A percentile compares a stretch with the other conserved stretches of the same genome.
phyloP scores from a whole-genome alignment of 2,888 invertebrate genomes.

The Petrolisthes manimaculis region DNA sequence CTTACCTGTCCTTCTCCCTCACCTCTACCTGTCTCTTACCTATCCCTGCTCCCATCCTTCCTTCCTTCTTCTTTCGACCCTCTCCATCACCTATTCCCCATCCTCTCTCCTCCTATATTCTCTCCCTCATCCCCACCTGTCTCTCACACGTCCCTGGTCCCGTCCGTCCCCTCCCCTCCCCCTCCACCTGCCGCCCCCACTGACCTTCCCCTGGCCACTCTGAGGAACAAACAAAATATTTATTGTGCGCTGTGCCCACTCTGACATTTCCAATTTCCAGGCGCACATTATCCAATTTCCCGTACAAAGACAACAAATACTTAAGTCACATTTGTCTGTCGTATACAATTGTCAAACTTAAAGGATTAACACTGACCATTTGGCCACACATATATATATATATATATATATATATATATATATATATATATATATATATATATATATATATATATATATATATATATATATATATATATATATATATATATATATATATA shows the following conservation, averaged over 20 bases:
- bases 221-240: conserved; percentile 46
- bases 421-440: background rate
- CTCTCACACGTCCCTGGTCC: background rate
- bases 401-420: background rate
- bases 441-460: background rate
- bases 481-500: too few relatives aligned
- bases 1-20: background rate
- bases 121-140: background rate
- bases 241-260: conserved; percentile 19
- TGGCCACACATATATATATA: background rate
- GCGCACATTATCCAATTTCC: conserved; percentile 50
- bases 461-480: background rate
- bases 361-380: background rate
- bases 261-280: conserved; percentile 49
- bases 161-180: background rate
- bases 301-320: conserved; percentile 51
- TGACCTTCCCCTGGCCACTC: background rate
- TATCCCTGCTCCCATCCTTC: background rate
- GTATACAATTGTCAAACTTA: conserved; percentile 13
- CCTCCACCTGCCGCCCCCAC: background rate
- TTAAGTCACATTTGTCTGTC: conserved; percentile 56
- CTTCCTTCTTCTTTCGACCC: background rate
- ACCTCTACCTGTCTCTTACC: conserved; percentile 4
- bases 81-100: conserved; percentile 15
- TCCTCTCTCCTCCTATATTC: background rate